Evolutionary conservation across 2,797 vertebrate species (phyloP), one percentile per base, ranked within the genome.

Genomic region (Platyrinchus mystaceus): DNA sequence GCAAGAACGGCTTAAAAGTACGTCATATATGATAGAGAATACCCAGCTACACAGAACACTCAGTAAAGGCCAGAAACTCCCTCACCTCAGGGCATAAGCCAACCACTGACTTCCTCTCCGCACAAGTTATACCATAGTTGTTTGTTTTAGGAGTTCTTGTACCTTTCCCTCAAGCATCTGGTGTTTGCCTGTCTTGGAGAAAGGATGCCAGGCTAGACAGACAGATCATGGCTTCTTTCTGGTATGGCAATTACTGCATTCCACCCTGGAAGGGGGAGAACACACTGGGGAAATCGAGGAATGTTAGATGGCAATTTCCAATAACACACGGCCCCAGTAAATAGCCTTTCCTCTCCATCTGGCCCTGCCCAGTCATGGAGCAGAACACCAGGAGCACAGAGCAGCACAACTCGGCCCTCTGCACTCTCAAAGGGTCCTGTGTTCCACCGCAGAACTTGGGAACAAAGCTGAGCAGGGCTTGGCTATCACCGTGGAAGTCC

Each of bases 181-280:
- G 83, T 86, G 75, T 94, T 96, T 90, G 83, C 94, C 90, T 93
- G 47, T 93, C 43, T 71, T 80, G 52, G 53, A 94, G 70, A 94
- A 82, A 74, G 88, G 95, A 96, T 94, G 93, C 90, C 96, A 96
- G 88, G 94, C 85, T 71, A 96, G 93, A 94, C 74, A 95, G 95
- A 68, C 87, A 90, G 90, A 93, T 84, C 93, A 91, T 90, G 85
- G 91, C 95, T 96, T 94, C 93, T 76, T 86, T 94, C 94, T 95
- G 95, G 93, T 90, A 94, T 77, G 90, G 95, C 95, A 96, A 91
- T 96, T 97, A 96, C 70, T 90, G 70, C 93, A 94, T 97, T 96
- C 95, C 96, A 94, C 39, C 56, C 81, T 94, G 81, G 43, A 91
- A 94, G 88, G 91, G 86, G 83, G 84, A 95, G 91, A 95, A 80